Evolutionary conservation across 2,797 vertebrate species (phyloP).

Genomic region (Iguana delicatissima): DNA sequence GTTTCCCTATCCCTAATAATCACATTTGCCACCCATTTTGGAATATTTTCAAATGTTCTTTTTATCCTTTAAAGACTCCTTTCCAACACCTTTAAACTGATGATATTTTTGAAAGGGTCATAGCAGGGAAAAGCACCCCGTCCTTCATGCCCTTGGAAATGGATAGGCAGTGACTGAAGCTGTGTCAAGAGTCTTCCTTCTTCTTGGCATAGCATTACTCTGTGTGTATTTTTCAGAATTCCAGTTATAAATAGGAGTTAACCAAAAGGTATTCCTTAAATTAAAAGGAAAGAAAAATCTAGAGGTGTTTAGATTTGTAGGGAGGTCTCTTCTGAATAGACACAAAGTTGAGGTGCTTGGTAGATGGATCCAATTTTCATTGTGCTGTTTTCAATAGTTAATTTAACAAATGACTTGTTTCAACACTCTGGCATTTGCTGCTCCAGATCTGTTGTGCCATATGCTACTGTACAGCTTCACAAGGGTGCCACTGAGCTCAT

Average conservation of each 20-base stretch:
- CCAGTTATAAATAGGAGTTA: background rate
- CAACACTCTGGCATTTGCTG: constrained; percentile 56
- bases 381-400: constrained; percentile 62
- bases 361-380: constrained; percentile 33
- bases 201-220: too few relatives aligned
- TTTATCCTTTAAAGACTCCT: too few relatives aligned
- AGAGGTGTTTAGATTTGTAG: background rate
- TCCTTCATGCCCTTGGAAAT: background rate
- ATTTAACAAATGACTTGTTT: constrained; percentile 63
- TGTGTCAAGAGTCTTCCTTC: background rate
- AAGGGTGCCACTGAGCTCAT: constrained; percentile 43
- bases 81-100: too few relatives aligned
- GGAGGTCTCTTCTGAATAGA: background rate
- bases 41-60: too few relatives aligned
- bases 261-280: too few relatives aligned
- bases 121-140: background rate
- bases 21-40: too few relatives aligned
- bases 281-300: background rate
- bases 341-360: background rate
- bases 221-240: background rate
- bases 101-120: background rate
- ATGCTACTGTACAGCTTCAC: constrained; percentile 55
- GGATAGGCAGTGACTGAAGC: background rate
- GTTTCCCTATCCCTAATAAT: too few relatives aligned
- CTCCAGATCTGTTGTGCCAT: constrained; percentile 64